Evolutionary conservation across 2,797 vertebrate genomes (phyloP), one percentile per base, ranked within the genome.

Genomic region (Coluber constrictor): DNA sequence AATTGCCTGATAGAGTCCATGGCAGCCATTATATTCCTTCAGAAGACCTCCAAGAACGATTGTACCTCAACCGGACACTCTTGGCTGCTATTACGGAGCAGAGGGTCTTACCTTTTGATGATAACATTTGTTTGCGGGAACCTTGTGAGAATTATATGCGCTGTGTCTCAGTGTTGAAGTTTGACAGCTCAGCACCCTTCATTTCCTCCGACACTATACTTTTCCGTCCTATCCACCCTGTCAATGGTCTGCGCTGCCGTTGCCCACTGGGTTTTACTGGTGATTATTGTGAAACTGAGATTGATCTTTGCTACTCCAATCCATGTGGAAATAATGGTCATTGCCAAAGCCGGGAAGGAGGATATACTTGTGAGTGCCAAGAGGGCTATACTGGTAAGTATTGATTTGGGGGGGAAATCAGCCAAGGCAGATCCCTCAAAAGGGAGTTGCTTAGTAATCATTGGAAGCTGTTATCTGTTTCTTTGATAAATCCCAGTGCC

Each of bases 81-180:
- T 97, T 99, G 54, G 97, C 98, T 0, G 98, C 97, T 95, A 97
- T 99, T 95, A 98, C 99, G 0, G 98, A 98, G 0, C 99, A 99
- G 97, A 98, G 97, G 11, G 99, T 99, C 74, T 98, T 99, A 89
- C 99, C 99, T 47, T 99, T 99, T 18, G 99, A 99, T 0, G 99
- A 99, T 98, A 99, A 99, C 96, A 98, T 99, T 97, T 99, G 99
- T 97, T 98, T 99, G 87, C 98, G 99, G 0, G 99, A 99, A 96
- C 99, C 99, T 0, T 99, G 99, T 4, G 99, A 99, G 97, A 99
- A 99, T 97, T 99, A 99, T 98, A 99, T 99, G 99, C 98, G 98
- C 97, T 99, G 99, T 2, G 98, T 99, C 94, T 99, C 99, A 0
- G 99, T 99, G 95, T 97, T 99, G 89, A 98, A 98, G 96, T 99